These are phyloP conservation scores for Alitta virens DNA, from an alignment of 2,888 invertebrate species.

Conservation along the genomic window DNA sequence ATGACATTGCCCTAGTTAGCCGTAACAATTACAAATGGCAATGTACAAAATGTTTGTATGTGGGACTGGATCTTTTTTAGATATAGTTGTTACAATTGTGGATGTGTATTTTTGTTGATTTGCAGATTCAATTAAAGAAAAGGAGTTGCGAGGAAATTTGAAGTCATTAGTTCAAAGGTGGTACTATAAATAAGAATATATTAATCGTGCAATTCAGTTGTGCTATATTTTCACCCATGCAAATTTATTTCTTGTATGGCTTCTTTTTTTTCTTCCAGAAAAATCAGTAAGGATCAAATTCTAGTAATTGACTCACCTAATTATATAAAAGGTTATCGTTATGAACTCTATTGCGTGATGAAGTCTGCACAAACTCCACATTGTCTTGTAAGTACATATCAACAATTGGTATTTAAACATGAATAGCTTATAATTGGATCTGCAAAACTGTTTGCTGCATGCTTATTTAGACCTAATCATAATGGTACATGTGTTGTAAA, in stretches of 20 bases:
- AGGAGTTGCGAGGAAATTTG: constrained; percentile 75
- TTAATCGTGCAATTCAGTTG: too few species aligned
- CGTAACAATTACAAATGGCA: too few species aligned
- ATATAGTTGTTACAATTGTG: too few species aligned
- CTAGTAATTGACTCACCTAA: constrained; percentile 90
- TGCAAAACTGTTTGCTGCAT: too few species aligned
- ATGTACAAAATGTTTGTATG: too few species aligned
- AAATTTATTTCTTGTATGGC: too few species aligned
- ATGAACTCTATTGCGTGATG: constrained; percentile 89
- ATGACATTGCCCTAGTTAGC: too few species aligned
- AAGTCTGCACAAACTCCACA: constrained; percentile 88
- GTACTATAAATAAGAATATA: not conserved
- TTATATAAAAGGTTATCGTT: constrained; percentile 95
- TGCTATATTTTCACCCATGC: too few species aligned
- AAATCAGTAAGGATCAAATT: constrained; percentile 65
- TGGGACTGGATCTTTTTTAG: too few species aligned
- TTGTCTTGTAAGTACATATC: constrained; percentile 65
- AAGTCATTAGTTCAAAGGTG: constrained; percentile 78
- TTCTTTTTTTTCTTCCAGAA: constrained; percentile 31
- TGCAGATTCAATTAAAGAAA: constrained; percentile 79
- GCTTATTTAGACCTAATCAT: too few species aligned
- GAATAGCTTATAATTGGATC: too few species aligned
- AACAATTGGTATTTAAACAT: not conserved
- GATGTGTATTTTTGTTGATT: not conserved
- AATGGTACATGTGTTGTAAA: too few species aligned